A percentile compares a stretch with the other conserved stretches of the same genome.
Evolutionary conservation across 2,888 invertebrate species (phyloP).

Genomic region (Hyalella azteca): DNA sequence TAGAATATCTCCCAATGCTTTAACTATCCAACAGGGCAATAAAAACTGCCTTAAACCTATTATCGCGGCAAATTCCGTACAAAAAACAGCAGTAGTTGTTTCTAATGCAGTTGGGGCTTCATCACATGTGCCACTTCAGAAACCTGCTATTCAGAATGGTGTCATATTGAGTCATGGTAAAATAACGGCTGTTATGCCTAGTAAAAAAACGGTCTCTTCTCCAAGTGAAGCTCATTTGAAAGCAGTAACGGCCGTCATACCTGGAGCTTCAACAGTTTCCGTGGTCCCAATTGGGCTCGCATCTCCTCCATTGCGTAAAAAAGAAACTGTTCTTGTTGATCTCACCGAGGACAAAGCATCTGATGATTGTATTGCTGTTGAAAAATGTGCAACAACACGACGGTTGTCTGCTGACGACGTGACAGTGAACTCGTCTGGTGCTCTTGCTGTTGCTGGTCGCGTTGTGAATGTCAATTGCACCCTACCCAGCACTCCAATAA

Average conservation of each 20-base stretch:
- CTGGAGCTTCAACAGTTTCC: not conserved
- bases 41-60: not conserved
- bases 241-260: not conserved
- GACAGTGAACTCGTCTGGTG: not conserved
- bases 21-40: not conserved
- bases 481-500: constrained; percentile 2
- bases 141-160: not conserved
- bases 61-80: not conserved
- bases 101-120: not conserved
- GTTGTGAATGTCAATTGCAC: not conserved
- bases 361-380: not conserved
- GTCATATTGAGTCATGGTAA: not conserved
- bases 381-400: not conserved
- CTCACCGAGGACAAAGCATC: not conserved
- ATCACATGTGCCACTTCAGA: not conserved
- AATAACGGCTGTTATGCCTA: constrained; percentile 13
- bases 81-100: not conserved
- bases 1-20: not conserved
- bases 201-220: not conserved
- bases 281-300: not conserved
- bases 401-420: not conserved
- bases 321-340: constrained; percentile 16
- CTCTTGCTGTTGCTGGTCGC: not conserved
- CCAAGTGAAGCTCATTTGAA: not conserved
- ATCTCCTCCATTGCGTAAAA: not conserved